phyloP scores from a whole-genome alignment of 2,888 invertebrate species.

The Lasioglossum oenotherae region DNA sequence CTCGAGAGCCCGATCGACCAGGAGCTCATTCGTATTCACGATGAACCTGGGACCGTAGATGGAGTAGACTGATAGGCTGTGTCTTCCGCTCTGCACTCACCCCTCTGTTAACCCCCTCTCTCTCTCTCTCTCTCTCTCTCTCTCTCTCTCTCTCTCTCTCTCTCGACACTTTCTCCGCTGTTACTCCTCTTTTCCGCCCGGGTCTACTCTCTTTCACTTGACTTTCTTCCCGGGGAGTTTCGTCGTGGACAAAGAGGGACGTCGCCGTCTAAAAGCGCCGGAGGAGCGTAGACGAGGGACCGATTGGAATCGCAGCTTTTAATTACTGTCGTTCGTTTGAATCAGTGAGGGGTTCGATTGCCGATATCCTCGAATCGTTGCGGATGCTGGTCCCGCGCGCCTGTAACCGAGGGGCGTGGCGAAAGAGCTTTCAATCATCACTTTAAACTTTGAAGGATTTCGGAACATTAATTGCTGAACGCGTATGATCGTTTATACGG shows the following conservation, averaged over 20 bases:
- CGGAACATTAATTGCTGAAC: neutral
- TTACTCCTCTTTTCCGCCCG: neutral
- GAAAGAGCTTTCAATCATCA: neutral
- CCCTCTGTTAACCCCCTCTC: neutral
- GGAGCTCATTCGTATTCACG: constrained; percentile 78
- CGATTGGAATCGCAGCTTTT: constrained; percentile 51
- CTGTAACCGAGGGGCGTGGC: neutral
- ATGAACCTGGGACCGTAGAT: constrained; percentile 71
- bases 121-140: neutral
- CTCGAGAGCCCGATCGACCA: constrained; percentile 73
- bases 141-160: neutral
- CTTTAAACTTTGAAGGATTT: neutral
- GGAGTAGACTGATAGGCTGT: constrained; percentile 53
- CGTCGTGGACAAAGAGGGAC: neutral
- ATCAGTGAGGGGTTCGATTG: constrained; percentile 18
- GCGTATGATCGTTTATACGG: neutral
- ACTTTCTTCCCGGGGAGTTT: neutral
- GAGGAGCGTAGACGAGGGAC: constrained; percentile 12
- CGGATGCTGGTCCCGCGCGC: neutral
- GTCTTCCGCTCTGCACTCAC: neutral
- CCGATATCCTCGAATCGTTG: constrained; percentile 5
- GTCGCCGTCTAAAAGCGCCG: constrained; percentile 18
- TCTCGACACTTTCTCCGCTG: constrained; percentile 28
- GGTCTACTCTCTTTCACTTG: neutral
- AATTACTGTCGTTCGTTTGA: constrained; percentile 48